These are phyloP conservation scores for Phodopus roborovskii DNA, from an alignment of 2,113 vertebrate genomes.

Conservation along the genomic window DNA sequence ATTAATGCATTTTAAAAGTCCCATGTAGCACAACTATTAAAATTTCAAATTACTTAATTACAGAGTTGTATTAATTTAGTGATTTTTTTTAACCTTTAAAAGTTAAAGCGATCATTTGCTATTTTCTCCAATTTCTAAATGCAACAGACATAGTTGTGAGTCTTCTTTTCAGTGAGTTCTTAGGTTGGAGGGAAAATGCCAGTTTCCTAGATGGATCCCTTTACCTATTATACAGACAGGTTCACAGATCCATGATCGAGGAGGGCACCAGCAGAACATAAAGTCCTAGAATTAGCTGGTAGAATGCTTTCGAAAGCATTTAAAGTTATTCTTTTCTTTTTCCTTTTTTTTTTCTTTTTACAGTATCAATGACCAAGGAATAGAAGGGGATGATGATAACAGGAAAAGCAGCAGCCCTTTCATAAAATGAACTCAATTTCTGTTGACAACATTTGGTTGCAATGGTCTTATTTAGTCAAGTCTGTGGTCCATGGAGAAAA, in stretches of 20 bases:
- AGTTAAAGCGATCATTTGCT: constrained; percentile 14
- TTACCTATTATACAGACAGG: constrained; percentile 1
- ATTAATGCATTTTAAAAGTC: constrained; percentile 34
- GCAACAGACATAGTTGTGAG: constrained; percentile 1
- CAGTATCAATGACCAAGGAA: constrained; percentile 18
- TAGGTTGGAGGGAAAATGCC: background rate
- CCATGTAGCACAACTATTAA: background rate
- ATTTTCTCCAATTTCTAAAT: constrained; percentile 50
- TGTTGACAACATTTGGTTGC: background rate
- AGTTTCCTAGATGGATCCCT: constrained; percentile 10
- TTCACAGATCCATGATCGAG: background rate
- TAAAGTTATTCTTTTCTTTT: background rate
- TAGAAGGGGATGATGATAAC: background rate
- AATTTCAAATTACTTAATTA: constrained; percentile 9
- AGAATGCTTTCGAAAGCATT: constrained; percentile 60
- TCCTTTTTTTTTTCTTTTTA: background rate
- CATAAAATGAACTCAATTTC: constrained; percentile 30
- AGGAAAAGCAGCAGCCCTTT: background rate
- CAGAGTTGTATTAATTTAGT: background rate
- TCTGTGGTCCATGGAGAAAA: constrained; percentile 38
- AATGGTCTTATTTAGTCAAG: constrained; percentile 19
- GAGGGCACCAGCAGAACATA: background rate
- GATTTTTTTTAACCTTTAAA: constrained; percentile 24
- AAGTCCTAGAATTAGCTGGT: constrained; percentile 23
- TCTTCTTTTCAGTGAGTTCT: constrained; percentile 13